phyloP scores from a whole-genome alignment of 2,797 vertebrate species.

The Squalus acanthias region DNA sequence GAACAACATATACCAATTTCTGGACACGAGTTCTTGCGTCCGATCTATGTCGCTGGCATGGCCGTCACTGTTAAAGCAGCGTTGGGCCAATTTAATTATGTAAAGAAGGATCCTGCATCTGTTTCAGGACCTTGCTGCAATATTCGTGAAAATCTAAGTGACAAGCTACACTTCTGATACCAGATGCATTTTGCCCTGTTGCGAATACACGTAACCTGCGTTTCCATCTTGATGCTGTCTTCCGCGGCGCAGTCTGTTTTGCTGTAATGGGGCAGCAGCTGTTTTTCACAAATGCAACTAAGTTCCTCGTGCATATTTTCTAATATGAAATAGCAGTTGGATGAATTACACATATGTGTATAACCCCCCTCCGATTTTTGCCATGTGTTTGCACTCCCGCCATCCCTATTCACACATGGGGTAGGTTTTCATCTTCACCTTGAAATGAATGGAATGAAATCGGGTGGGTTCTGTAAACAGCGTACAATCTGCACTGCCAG shows the following conservation, averaged over 20 bases:
- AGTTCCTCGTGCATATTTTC: not conserved
- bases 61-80: not conserved
- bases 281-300: not conserved
- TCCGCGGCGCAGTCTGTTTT: too few relatives aligned
- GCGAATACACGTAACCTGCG: not conserved
- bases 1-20: not conserved
- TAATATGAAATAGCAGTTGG: not conserved
- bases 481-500: not conserved
- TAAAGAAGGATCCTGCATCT: not conserved
- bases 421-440: not conserved
- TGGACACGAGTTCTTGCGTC: not conserved
- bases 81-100: not conserved
- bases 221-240: not conserved
- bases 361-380: not conserved
- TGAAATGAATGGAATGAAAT: not conserved
- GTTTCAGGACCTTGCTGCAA: not conserved
- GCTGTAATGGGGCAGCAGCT: not conserved
- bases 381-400: not conserved
- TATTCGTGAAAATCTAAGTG: not conserved
- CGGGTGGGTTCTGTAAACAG: not conserved
- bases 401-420: not conserved
- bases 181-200: not conserved
- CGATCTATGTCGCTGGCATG: not conserved
- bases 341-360: not conserved
- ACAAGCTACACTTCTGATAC: not conserved